A percentile compares a stretch with the other conserved stretches of the same genome.
These are phyloP conservation scores for Pseudoips prasinana DNA, from an alignment of 2,888 invertebrate species.

Conservation along the genomic window DNA sequence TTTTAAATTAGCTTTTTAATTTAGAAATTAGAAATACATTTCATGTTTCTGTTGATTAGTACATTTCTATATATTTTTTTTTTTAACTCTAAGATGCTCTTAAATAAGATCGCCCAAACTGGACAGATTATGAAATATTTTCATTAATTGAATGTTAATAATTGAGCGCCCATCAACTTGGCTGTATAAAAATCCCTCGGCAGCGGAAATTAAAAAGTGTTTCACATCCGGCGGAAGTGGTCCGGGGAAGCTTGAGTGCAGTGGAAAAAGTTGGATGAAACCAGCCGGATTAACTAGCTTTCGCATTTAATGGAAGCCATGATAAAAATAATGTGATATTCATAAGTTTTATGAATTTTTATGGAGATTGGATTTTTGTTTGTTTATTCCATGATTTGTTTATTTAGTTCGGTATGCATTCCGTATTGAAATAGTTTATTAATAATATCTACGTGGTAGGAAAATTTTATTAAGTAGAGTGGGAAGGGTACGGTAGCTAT, in stretches of 20 bases:
- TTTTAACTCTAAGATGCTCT: too few species aligned
- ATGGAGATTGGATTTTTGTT: not conserved
- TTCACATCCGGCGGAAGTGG: slow-evolving; percentile 61
- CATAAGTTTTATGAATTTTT: slow-evolving; percentile 13
- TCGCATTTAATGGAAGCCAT: slow-evolving; percentile 29
- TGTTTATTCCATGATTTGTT: not conserved
- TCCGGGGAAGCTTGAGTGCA: slow-evolving; percentile 62
- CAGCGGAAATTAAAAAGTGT: slow-evolving; percentile 79
- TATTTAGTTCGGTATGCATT: too few species aligned
- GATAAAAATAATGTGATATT: slow-evolving; percentile 28
- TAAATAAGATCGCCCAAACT: too few species aligned
- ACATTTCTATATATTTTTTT: too few species aligned
- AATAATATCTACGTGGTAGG: too few species aligned
- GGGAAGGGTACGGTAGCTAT: too few species aligned
- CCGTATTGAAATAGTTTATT: too few species aligned
- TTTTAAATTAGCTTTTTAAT: too few species aligned
- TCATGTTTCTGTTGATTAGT: too few species aligned
- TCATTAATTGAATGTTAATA: slow-evolving; percentile 79
- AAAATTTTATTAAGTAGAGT: too few species aligned
- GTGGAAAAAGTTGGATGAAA: slow-evolving; percentile 61
- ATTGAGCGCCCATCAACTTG: slow-evolving; percentile 67
- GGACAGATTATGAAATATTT: slow-evolving; percentile 53
- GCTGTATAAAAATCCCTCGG: slow-evolving; percentile 72
- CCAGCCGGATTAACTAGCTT: slow-evolving; percentile 54
- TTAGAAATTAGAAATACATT: too few species aligned